phyloP scores from a whole-genome alignment of 2,113 vertebrate species.

The Indri indri region DNA sequence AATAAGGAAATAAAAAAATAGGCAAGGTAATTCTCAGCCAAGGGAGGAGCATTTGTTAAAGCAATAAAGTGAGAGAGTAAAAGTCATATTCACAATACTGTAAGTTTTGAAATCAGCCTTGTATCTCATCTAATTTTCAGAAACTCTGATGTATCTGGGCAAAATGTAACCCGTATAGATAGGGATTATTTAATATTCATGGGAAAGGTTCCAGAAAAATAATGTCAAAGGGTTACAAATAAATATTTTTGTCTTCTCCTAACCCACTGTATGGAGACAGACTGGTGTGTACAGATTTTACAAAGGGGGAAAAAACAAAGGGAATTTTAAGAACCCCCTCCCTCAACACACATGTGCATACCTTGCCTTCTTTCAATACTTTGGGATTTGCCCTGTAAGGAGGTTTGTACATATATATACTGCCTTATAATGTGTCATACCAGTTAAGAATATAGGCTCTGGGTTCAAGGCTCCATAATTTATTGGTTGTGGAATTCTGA shows the following conservation, averaged over 20 bases:
- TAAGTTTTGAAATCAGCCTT: background rate
- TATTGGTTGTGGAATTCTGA: background rate
- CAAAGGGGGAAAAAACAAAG: background rate
- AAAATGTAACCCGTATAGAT: background rate
- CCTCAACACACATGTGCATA: rapidly evolving
- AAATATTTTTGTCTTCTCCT: background rate
- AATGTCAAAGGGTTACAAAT: background rate
- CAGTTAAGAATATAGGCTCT: background rate
- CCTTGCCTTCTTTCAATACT: background rate
- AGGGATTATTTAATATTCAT: background rate
- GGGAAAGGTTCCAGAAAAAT: background rate
- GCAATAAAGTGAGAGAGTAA: too few species aligned
- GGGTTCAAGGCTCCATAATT: background rate
- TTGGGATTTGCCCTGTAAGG: background rate
- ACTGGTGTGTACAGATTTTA: background rate
- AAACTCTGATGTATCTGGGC: background rate
- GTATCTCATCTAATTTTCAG: background rate
- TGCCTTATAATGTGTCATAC: background rate
- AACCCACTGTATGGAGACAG: background rate
- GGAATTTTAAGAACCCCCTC: background rate
- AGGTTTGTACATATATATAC: background rate
- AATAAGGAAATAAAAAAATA: background rate
- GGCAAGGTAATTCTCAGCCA: background rate
- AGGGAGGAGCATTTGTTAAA: background rate
- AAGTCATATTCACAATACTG: background rate